phyloP scores from a whole-genome alignment of 2,888 invertebrate genomes.

The Hypena proboscidalis region DNA sequence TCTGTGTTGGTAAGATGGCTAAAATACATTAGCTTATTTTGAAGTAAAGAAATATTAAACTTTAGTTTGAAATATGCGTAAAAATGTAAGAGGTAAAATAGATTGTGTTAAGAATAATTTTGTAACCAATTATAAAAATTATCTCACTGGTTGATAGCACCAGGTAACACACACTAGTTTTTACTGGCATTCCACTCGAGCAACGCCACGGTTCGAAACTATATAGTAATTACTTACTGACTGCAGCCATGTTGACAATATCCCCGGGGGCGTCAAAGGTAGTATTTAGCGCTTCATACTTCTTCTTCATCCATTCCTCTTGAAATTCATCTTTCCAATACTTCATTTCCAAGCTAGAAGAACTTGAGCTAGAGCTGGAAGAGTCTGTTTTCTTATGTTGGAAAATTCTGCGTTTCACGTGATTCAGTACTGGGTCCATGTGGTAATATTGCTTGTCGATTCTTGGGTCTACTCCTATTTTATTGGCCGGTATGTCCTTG shows the following conservation, averaged over 20 bases:
- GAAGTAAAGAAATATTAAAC: too few relatives aligned
- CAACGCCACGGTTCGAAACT: too few relatives aligned
- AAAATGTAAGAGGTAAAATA: too few relatives aligned
- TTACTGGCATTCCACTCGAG: too few relatives aligned
- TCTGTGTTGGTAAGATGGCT: too few relatives aligned
- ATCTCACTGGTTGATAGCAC: too few relatives aligned
- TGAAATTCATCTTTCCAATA: constrained; percentile 46
- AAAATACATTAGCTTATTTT: too few relatives aligned
- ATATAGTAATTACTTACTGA: constrained; percentile 54
- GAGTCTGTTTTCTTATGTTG: not conserved
- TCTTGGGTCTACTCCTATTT: constrained; percentile 4
- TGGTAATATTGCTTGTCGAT: constrained; percentile 32
- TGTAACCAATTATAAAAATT: too few relatives aligned
- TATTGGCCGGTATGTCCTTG: constrained; percentile 3
- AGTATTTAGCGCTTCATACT: constrained; percentile 58
- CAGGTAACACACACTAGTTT: too few relatives aligned
- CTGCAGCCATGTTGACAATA: constrained; percentile 69
- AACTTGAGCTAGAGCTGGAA: constrained; percentile 27
- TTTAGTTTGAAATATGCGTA: too few relatives aligned
- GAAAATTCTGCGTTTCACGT: constrained; percentile 21
- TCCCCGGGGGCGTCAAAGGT: constrained; percentile 54
- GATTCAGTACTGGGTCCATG: constrained; percentile 58
- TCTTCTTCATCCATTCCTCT: constrained; percentile 56
- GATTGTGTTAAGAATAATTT: too few relatives aligned
- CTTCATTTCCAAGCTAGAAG: constrained; percentile 40